Conservation (phyloP, 2,888 invertebrate species). For the Sminthurinus aureus region DNA sequence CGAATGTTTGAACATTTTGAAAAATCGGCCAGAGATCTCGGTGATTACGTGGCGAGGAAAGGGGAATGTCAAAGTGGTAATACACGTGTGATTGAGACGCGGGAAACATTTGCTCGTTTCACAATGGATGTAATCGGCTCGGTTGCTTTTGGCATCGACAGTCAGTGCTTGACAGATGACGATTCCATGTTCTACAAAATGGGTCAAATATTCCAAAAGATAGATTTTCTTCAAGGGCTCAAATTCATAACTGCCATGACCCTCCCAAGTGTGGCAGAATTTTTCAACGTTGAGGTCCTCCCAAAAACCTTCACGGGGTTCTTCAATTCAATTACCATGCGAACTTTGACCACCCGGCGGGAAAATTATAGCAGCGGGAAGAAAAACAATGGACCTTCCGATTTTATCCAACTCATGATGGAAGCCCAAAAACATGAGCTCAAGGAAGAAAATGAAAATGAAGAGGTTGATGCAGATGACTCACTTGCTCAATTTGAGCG, state of each 20-base stretch:
- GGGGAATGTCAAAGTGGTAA: too few species aligned
- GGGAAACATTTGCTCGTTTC: slow-evolving; percentile 41
- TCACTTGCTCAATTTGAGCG: background rate
- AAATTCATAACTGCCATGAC: too few species aligned
- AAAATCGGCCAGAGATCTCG: slow-evolving; percentile 39
- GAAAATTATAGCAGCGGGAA: background rate
- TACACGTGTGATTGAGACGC: too few species aligned
- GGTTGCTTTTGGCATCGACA: slow-evolving; percentile 64
- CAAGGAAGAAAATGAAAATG: background rate
- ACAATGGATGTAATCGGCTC: slow-evolving; percentile 61
- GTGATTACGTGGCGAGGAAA: background rate
- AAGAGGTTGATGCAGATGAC: too few species aligned
- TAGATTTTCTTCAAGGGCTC: background rate
- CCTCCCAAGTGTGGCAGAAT: too few species aligned
- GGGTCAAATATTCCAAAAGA: slow-evolving; percentile 50
- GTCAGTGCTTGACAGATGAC: slow-evolving; percentile 59
- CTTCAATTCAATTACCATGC: too few species aligned
- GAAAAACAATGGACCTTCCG: background rate
- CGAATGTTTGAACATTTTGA: slow-evolving; percentile 54
- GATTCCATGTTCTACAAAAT: slow-evolving; percentile 62
- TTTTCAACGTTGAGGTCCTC: too few species aligned
- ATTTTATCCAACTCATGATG: slow-evolving; percentile 61
- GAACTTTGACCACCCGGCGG: background rate
- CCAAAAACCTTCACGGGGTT: too few species aligned
- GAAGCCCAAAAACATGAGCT: slow-evolving; percentile 18